Evolutionary conservation across 2,888 invertebrate genomes (phyloP), one percentile per base, ranked within the genome.

Genomic region (Dilophus febrilis): DNA sequence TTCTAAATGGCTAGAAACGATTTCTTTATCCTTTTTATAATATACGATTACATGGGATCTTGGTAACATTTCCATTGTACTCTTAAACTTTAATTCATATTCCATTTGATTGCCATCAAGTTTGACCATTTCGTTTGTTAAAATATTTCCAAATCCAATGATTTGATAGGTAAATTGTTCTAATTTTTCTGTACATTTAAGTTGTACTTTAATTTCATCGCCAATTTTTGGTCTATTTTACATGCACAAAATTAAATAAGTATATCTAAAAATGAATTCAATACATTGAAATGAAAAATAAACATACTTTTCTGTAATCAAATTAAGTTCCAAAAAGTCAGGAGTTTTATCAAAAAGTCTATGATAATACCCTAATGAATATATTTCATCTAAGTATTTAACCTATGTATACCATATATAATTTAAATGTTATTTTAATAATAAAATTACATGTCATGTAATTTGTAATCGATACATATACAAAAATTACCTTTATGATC

Each of bases 81-180:
- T 76, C 34, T 71, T 61, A 50, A 88, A 76, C 33, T 73, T 70
- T 48, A 76, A 66, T 45, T 66, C 66, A 42, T 68, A 22, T 22
- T 22, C 22, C 4, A 8, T 22, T 22, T 22, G 29, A 37, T 11
- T 12, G 49, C 42, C 57, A 26, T 29, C 39, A 16, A 73, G 71
- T 55, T 73, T 71, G 13, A 85, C 64, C n/a, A 81, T 77, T 46
- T 77, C 78, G 1, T 82, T 77, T 13, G 74, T 59, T 8, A 88
- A 62, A 28, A 92, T 77, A 52, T 90, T 83, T 1, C 92, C 92
- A 39, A 90, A 71, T 7, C 85, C 88, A 44, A 92, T 66, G 17
- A 88, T 70, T 41, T 73, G 66, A 53, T 87, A 90, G 44, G 74
- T 77, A 35, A 88, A 67, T 45, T 82, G 72, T 45, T 77, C 73